Conservation (phyloP, 1,140 invertebrate genomes). For the Brachionus plicatilis region DNA sequence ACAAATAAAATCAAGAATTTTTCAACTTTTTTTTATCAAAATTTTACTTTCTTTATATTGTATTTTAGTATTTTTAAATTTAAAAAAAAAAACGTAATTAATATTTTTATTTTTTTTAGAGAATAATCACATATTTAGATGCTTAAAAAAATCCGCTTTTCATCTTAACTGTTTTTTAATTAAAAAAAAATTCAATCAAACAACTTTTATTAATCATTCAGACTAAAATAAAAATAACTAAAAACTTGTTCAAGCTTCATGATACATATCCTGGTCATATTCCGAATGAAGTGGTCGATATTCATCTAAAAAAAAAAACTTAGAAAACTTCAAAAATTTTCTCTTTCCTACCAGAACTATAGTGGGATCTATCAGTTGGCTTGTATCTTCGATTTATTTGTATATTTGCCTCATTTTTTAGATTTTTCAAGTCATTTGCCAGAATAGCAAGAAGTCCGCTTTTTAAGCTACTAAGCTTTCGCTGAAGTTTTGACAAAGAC, state of each 20-base stretch:
- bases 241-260: no score
- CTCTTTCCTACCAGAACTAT: not conserved
- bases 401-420: not conserved
- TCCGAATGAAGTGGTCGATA: not conserved
- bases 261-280: not conserved
- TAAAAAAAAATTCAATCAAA: no score
- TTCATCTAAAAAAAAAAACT: not conserved
- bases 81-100: no score
- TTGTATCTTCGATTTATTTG: not conserved
- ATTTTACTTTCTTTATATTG: no score
- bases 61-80: no score
- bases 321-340: not conserved
- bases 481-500: not conserved
- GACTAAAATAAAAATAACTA: no score
- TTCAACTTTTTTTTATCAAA: no score
- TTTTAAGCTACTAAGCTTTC: not conserved
- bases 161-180: no score
- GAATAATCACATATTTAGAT: not conserved
- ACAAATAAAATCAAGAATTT: no score
- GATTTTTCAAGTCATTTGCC: not conserved
- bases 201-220: no score
- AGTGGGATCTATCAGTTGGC: not conserved
- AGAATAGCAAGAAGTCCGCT: not conserved
- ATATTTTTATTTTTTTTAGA: not conserved
- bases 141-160: no score